Conservation (phyloP, 2,113 vertebrate genomes). For the Coptodon rendalli region DNA sequence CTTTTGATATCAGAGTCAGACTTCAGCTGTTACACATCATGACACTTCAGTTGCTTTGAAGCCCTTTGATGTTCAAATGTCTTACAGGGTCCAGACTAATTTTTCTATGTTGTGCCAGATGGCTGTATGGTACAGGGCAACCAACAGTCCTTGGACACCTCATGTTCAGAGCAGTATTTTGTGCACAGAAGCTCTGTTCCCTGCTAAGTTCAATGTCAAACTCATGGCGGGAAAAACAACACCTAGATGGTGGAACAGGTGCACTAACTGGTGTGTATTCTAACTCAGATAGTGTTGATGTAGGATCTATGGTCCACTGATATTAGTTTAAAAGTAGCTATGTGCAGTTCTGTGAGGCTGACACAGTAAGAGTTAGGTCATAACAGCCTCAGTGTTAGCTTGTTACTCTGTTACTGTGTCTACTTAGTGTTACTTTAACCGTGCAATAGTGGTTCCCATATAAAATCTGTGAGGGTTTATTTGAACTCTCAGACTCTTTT, state of each 20-base stretch:
- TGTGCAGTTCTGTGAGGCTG: background rate
- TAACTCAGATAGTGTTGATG: background rate
- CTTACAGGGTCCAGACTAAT: background rate
- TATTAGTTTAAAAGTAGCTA: background rate
- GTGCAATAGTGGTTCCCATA: background rate
- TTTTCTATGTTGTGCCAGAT: background rate
- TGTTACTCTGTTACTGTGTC: background rate
- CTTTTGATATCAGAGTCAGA: background rate
- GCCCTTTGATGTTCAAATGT: background rate
- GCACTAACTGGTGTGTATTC: background rate
- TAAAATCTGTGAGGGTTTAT: background rate
- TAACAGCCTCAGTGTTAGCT: background rate
- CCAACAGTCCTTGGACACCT: background rate
- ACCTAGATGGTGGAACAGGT: background rate
- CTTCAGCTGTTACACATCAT: background rate
- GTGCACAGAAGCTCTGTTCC: background rate
- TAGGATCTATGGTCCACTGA: background rate
- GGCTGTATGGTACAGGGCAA: background rate
- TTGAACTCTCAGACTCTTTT: background rate
- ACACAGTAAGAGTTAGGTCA: background rate
- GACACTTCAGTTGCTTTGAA: background rate
- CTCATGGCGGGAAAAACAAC: background rate
- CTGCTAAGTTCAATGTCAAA: background rate
- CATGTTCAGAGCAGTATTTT: background rate
- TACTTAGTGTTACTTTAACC: background rate